Conservation (phyloP, 2,113 vertebrate species). For the Sprattus sprattus region DNA sequence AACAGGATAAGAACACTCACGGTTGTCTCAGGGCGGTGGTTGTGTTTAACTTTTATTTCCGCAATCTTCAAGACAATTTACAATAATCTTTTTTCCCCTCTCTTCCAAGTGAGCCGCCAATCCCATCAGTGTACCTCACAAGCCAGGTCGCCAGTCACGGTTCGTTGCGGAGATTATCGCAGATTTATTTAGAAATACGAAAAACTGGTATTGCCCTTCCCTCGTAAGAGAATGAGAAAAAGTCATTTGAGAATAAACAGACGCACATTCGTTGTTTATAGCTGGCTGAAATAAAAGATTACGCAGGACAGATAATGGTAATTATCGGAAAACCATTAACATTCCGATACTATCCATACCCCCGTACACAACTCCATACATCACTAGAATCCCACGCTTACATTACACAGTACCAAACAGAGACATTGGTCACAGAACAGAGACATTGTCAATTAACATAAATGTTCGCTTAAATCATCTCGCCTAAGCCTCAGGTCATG, state of each 20-base stretch:
- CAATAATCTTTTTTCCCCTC: slow-evolving; percentile 28
- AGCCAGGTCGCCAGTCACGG: slow-evolving; percentile 50
- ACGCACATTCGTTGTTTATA: slow-evolving; percentile 63
- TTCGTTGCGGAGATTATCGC: slow-evolving; percentile 56
- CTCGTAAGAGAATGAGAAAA: background rate
- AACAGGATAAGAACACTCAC: slow-evolving; percentile 4
- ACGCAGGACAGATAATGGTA: slow-evolving; percentile 64
- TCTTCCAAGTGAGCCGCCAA: slow-evolving; percentile 14
- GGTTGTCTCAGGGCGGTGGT: slow-evolving; percentile 20
- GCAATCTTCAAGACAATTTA: slow-evolving; percentile 46
- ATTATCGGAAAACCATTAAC: slow-evolving; percentile 72
- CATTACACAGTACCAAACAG: slow-evolving; percentile 49
- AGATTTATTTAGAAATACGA: slow-evolving; percentile 55
- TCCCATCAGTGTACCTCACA: slow-evolving; percentile 27
- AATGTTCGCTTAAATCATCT: slow-evolving; percentile 58
- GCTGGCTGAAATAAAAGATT: slow-evolving; percentile 62
- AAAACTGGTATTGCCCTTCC: slow-evolving; percentile 35
- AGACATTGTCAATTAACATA: slow-evolving; percentile 51
- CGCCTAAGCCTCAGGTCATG: slow-evolving; percentile 60
- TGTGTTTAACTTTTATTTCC: slow-evolving; percentile 48
- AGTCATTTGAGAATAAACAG: slow-evolving; percentile 55
- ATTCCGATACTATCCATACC: slow-evolving; percentile 68
- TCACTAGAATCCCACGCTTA: slow-evolving; percentile 29
- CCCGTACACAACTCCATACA: slow-evolving; percentile 33
- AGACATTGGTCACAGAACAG: slow-evolving; percentile 19